Base-by-base conservation (phyloP, 1,140 invertebrate species). In the Uloborus diversus region DNA sequence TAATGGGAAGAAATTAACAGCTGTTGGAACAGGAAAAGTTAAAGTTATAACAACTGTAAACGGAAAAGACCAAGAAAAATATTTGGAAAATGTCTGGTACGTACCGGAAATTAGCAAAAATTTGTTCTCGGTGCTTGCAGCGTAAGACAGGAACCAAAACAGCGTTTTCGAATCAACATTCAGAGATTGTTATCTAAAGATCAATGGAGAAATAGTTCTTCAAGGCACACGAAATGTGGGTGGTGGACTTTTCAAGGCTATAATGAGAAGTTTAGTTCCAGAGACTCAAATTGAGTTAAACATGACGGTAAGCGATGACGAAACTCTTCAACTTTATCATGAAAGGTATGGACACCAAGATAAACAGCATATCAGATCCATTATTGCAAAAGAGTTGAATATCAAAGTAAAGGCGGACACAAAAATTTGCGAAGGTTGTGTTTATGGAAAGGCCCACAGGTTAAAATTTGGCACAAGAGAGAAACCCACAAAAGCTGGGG, bases 71-170 rank as follows among this genome's bases (percentile, higher is more conserved):
- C n/a, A 49, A 28, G 32, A 25, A 2, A 49, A 35, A 23, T 4
- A 30, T 17, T 47, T 70, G 17, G 4, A 37, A 7, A 42, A 70
- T 57, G 42, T 70, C 14, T 70, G 66, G 66, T 70, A 25, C 25
- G 66, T 70, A 17, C 66, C 42, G n/a, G 27, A 70, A 25, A 47
- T 70, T 27, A 33, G n/a, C 4, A 70, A 30, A 56, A 70, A 70
- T 70, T 23, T 70, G 53, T 70, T 70, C 28, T 70, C 66, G 5
- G 66, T 70, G 20, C 17, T 70, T 3, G 33, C 66, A 49, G 17
- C 66, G 2, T 47, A 70, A 53, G 66, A 70, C n/a, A 47, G 30
- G 30, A 37, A 70, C 28, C 27, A 32, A 53, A 33, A 49, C 57
- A 70, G 66, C 32, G 28, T 35, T 13, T 53, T 70, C n/a, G 20